Evolutionary conservation across 2,113 vertebrate species (phyloP).

Genomic region (Empidonax alnorum): DNA sequence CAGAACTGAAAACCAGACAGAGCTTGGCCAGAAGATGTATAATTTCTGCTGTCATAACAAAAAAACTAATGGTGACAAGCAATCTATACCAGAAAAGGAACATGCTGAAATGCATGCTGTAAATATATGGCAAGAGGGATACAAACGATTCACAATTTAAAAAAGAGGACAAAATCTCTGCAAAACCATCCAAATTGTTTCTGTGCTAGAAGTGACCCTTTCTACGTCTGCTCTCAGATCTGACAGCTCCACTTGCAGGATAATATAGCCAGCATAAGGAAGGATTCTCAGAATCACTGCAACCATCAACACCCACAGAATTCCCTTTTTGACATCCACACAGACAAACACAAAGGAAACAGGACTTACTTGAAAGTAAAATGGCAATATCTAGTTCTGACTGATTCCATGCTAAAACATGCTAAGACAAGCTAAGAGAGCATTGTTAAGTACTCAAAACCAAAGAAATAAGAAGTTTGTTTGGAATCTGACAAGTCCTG

Average conservation of each 20-base stretch:
- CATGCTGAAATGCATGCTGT: constrained; percentile 1
- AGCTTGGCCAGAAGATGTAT: constrained; percentile 7
- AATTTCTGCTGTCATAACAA: constrained; percentile 57
- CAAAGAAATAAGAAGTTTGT: background rate
- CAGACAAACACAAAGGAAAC: background rate
- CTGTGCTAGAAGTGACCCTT: constrained; percentile 43
- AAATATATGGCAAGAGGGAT: constrained; percentile 40
- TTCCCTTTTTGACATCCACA: constrained; percentile 25
- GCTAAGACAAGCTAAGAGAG: background rate
- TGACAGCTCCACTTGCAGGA: constrained; percentile 43
- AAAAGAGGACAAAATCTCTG: constrained; percentile 35
- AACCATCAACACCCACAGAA: constrained; percentile 50
- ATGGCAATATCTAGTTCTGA: background rate
- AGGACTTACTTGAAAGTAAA: constrained; percentile 6
- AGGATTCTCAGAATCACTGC: constrained; percentile 52
- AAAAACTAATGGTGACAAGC: constrained; percentile 57
- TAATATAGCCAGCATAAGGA: constrained; percentile 26
- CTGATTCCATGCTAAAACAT: background rate
- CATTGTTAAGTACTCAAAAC: background rate
- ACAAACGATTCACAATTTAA: constrained; percentile 8
- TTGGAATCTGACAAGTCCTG: background rate
- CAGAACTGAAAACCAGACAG: constrained; percentile 8
- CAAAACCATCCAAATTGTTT: constrained; percentile 45
- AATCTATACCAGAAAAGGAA: constrained; percentile 38
- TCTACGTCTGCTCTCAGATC: constrained; percentile 24